phyloP scores from a whole-genome alignment of 1,140 invertebrate species.

The Parapsyche elsis region DNA sequence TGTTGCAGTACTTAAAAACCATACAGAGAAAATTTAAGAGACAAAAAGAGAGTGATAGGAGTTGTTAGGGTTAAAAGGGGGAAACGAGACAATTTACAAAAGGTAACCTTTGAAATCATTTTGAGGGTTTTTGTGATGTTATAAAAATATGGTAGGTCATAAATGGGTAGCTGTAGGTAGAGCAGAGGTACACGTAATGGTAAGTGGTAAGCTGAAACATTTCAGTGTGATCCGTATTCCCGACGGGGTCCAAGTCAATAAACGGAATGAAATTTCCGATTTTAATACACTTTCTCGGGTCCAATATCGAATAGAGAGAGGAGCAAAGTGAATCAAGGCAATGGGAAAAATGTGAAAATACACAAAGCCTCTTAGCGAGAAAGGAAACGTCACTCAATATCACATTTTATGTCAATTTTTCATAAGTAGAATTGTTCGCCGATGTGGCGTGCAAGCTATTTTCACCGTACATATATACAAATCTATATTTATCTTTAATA shows the following conservation, averaged over 20 bases:
- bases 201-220: constrained; percentile 40
- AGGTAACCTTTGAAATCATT: too few relatives aligned
- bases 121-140: too few relatives aligned
- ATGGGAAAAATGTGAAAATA: constrained; percentile 51
- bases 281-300: constrained; percentile 52
- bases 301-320: constrained; percentile 52
- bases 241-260: constrained; percentile 49
- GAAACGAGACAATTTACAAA: too few relatives aligned
- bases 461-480: neutral
- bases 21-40: too few relatives aligned
- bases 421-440: constrained; percentile 52
- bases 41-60: too few relatives aligned
- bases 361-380: constrained; percentile 55
- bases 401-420: constrained; percentile 56
- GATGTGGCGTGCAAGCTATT: neutral
- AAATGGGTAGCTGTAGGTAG: too few relatives aligned
- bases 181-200: neutral
- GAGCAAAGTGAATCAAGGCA: constrained; percentile 54
- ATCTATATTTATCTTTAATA: too few relatives aligned
- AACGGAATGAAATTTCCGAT: constrained; percentile 55
- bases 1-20: too few relatives aligned
- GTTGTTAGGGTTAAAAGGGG: too few relatives aligned
- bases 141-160: too few relatives aligned
- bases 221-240: constrained; percentile 46
- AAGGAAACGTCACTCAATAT: constrained; percentile 56